Conservation (phyloP, 2,888 invertebrate species). For the Syritta pipiens region DNA sequence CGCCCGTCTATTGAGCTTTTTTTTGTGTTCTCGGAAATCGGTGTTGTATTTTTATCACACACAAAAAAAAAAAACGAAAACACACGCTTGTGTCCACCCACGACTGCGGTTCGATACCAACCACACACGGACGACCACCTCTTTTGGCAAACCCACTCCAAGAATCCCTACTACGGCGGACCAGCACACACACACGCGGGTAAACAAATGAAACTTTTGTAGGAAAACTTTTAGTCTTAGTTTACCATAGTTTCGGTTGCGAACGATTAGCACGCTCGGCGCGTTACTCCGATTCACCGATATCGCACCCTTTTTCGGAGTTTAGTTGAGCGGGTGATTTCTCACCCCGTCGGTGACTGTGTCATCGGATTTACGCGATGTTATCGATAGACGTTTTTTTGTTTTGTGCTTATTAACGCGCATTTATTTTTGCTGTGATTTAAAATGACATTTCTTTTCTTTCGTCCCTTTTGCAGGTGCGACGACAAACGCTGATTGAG, state of each 20-base stretch:
- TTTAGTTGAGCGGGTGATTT: not conserved
- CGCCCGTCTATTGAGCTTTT: too few species aligned
- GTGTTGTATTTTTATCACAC: too few species aligned
- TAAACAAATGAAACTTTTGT: not conserved
- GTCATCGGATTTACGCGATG: too few species aligned
- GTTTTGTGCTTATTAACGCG: too few species aligned
- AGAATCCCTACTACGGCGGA: not conserved
- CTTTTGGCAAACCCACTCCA: too few species aligned
- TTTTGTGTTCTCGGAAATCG: too few species aligned
- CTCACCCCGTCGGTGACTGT: not conserved
- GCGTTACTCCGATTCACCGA: constrained; percentile 29
- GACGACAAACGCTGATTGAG: constrained; percentile 8
- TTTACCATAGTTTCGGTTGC: constrained; percentile 29
- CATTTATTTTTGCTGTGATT: not conserved
- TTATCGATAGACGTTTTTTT: too few species aligned
- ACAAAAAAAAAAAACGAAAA: too few species aligned
- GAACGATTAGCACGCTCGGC: constrained; percentile 36
- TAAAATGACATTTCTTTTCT: not conserved
- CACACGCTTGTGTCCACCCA: too few species aligned
- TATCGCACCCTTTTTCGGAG: not conserved
- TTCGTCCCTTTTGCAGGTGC: constrained; percentile 24
- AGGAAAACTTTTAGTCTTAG: constrained; percentile 19
- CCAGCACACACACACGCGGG: not conserved
- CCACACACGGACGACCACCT: too few species aligned
- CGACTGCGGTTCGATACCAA: too few species aligned